Percentiles rank a stretch among this genome's conserved stretches.
Conservation (phyloP, 2,113 vertebrate genomes). For the Oncorhynchus clarkii region DNA sequence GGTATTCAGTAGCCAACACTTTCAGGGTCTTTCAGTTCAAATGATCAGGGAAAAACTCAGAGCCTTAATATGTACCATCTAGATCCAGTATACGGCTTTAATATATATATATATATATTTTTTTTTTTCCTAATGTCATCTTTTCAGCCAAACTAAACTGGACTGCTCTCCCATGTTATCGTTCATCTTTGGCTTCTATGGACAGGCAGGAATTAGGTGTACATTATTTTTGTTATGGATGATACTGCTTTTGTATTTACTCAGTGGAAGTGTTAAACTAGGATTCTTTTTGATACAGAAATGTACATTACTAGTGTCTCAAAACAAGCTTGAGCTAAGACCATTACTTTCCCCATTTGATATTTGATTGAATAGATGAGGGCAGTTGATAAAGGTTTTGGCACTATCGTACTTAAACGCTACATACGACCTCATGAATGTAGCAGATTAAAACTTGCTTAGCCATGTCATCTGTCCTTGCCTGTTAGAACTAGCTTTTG, state of each 20-base stretch:
- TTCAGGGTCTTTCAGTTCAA: background rate
- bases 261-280: constrained; percentile 1
- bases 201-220: background rate
- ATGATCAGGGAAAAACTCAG: background rate
- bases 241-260: constrained; percentile 12
- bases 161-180: background rate
- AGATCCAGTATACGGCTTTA: background rate
- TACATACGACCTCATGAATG: background rate
- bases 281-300: constrained; percentile 10
- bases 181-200: background rate
- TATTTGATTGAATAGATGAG: constrained; percentile 5
- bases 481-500: constrained; percentile 2
- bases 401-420: background rate
- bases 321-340: background rate
- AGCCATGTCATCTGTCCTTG: constrained; percentile 11
- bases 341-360: background rate
- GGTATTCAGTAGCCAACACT: background rate
- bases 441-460: background rate
- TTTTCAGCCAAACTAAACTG: background rate
- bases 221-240: background rate
- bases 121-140: background rate
- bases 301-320: background rate
- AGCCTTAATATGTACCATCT: background rate
- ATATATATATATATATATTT: background rate
- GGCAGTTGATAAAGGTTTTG: background rate